Base-by-base conservation (phyloP, 1,140 invertebrate genomes). In the Anastrepha ludens region DNA sequence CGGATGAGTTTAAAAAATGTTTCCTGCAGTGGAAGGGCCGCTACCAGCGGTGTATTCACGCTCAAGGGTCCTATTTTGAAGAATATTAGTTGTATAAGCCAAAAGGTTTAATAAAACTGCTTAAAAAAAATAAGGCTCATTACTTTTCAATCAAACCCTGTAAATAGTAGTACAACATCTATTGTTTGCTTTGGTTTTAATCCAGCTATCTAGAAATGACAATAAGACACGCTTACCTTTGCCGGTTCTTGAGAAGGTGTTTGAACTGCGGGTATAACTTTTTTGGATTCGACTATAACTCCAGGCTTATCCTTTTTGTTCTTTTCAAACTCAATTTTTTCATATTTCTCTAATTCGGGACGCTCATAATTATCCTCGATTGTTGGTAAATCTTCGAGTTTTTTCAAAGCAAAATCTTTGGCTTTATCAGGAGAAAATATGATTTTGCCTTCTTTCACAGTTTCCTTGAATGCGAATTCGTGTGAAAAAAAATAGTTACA, bases 331-430 rank as follows among this genome's bases (percentile, higher is more conserved):
- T 91, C 86, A 39, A 85, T 87, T 90, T 93, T 94, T 88, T 94
- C 93, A 89, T 93, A 94, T 90, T 92, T 94, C 88, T 94, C 94
- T 87, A 95, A 90, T 81, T 94, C 91, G 4, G 94, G 94, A 59
- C 92, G 92, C 92, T 94, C 93, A 89, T 94, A 94, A 90, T 95
- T 93, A 64, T 92, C 91, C 20, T 88, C 65, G 86, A 92, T 89
- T 67, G 89, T 89, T 65, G 90, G 89, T 13, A 92, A 47, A 58
- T 88, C 85, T 86, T 92, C 90, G 3, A 90, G 89, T 67, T 91
- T 93, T 90, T 90, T 89, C 70, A 92, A 47, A 39, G 89, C 87
- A 11, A 90, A 90, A 78, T 91, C 87, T 70, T 90, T 87, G 0
- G 90, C 89, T 81, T 92, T 92, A 44, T 78, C 87, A 3, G 89